These are phyloP conservation scores for Cyphomyrus discorhynchus DNA, from an alignment of 2,113 vertebrate genomes.

Conservation along the genomic window DNA sequence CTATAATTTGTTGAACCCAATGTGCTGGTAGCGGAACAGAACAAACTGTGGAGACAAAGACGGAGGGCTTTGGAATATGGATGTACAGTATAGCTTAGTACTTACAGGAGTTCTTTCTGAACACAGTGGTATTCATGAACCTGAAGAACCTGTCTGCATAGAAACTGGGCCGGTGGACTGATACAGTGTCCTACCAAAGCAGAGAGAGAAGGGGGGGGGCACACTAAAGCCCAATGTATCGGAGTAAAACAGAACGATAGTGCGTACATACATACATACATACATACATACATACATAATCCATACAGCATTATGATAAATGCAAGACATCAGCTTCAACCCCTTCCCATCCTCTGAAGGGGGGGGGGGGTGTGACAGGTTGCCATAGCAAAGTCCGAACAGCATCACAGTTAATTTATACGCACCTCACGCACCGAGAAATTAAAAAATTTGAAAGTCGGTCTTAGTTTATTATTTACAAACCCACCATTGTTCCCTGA, in stretches of 20 bases:
- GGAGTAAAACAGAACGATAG: neutral
- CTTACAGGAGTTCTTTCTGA: slow-evolving; percentile 92
- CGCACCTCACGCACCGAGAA: neutral
- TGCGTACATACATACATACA: no score
- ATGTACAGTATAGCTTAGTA: slow-evolving; percentile 14
- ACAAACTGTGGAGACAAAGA: neutral
- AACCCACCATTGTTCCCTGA: neutral
- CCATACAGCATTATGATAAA: neutral
- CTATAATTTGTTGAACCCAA: neutral
- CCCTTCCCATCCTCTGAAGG: neutral
- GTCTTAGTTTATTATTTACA: slow-evolving; percentile 6
- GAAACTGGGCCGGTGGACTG: slow-evolving; percentile 90
- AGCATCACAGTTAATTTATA: neutral
- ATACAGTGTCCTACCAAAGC: slow-evolving; percentile 80
- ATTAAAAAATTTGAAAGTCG: neutral
- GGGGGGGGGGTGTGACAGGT: neutral
- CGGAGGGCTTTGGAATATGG: neutral
- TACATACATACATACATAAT: neutral
- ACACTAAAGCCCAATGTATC: neutral
- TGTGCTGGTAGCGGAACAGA: neutral
- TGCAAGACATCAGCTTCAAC: neutral
- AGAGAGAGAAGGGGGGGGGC: neutral
- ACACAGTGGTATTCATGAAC: slow-evolving; percentile 87
- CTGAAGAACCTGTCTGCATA: slow-evolving; percentile 94
- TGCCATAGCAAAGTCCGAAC: neutral